Evolutionary conservation across 2,113 vertebrate species (phyloP).

Genomic region (Sardina pilchardus): DNA sequence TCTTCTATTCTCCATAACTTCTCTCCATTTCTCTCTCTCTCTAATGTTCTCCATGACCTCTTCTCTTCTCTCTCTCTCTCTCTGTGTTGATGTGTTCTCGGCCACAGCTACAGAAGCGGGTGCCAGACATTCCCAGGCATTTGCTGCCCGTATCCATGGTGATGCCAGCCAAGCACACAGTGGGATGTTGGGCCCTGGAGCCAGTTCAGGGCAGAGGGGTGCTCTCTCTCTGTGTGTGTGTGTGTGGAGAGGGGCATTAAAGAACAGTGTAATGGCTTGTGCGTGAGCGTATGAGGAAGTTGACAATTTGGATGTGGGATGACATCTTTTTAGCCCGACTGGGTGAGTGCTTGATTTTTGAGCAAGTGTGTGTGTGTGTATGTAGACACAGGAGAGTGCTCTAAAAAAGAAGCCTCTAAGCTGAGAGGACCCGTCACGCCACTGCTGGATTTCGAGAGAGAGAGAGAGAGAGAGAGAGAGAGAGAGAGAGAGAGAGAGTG

Average conservation of each 20-base stretch:
- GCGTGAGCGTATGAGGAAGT: background rate
- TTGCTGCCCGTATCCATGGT: background rate
- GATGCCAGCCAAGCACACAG: conserved; percentile 11
- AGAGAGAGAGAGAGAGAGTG: too few relatives aligned
- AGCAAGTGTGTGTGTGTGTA: background rate
- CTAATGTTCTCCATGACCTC: background rate
- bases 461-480: too few relatives aligned
- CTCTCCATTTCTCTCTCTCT: background rate
- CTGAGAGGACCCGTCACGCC: background rate
- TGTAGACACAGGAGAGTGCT: background rate
- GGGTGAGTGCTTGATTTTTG: background rate
- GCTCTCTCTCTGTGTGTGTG: background rate
- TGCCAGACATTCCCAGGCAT: background rate
- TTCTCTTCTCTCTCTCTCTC: background rate
- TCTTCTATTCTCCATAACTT: background rate
- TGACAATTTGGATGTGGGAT: background rate
- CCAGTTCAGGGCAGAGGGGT: background rate
- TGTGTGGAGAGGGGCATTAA: background rate
- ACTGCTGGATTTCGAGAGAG: background rate
- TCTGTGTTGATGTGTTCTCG: background rate
- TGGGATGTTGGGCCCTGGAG: background rate
- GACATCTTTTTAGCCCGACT: background rate
- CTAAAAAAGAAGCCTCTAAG: background rate
- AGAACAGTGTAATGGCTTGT: too few relatives aligned
- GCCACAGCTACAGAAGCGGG: background rate